Conservation (phyloP, 2,888 invertebrate genomes). For the Antheraea yamamai region DNA sequence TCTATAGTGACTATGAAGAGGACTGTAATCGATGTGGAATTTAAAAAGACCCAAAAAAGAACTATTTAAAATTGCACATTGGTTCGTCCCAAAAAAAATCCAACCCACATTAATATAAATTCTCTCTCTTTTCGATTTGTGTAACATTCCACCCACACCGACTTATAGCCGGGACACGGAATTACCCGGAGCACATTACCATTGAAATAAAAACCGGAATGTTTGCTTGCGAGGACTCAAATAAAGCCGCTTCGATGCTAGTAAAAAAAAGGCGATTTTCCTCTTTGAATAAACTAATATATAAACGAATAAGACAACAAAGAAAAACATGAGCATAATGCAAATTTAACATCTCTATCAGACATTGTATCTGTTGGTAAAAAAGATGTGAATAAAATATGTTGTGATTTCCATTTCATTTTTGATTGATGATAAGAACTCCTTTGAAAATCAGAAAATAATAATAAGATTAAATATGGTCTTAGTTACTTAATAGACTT, state of each 20-base stretch:
- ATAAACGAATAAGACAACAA: neutral
- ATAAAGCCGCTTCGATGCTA: conserved; percentile 11
- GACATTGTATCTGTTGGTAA: neutral
- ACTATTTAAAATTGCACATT: neutral
- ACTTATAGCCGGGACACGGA: conserved; percentile 32
- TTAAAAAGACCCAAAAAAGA: neutral
- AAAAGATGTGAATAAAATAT: neutral
- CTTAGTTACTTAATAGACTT: no score
- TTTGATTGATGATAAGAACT: no score
- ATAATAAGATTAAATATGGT: no score
- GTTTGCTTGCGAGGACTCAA: conserved; percentile 33
- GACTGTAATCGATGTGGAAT: neutral
- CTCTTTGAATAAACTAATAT: conserved; percentile 5
- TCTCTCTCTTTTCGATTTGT: conserved; percentile 45
- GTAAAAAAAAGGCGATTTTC: neutral
- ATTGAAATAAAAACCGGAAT: conserved; percentile 42
- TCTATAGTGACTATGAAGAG: neutral
- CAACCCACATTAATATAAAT: conserved; percentile 46
- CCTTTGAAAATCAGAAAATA: no score
- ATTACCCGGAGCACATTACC: conserved; percentile 38
- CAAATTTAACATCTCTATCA: neutral
- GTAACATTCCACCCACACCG: conserved; percentile 32
- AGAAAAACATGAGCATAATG: neutral
- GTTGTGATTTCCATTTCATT: neutral
- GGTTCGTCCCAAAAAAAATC: conserved; percentile 25